Evolutionary conservation across 1,140 invertebrate genomes (phyloP).

Genomic region (Heliconius melpomene): DNA sequence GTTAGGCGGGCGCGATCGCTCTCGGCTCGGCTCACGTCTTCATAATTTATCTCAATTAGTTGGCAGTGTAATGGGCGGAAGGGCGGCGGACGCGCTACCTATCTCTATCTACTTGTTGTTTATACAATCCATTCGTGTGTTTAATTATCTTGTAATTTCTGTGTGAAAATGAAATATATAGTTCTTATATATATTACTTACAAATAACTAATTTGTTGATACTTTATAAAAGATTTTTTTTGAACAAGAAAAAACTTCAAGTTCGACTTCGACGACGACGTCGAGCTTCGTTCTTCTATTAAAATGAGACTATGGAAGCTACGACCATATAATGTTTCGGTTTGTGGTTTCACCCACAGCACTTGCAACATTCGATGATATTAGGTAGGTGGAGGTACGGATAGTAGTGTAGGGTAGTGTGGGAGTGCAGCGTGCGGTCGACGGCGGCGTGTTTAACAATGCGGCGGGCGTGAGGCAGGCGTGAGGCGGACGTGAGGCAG

Average conservation of each 20-base stretch:
- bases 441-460: slow-evolving; percentile 63
- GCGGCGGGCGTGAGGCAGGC: slow-evolving; percentile 51
- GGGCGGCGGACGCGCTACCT: slow-evolving; percentile 46
- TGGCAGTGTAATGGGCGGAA: slow-evolving; percentile 71
- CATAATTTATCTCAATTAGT: slow-evolving; percentile 79
- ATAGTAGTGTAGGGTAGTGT: slow-evolving; percentile 30
- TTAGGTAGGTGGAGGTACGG: slow-evolving; percentile 26
- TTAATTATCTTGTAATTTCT: slow-evolving; percentile 7
- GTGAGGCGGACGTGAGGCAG: slow-evolving; percentile 41
- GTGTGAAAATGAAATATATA: slow-evolving; percentile 12
- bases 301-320: background rate
- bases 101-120: slow-evolving; percentile 21
- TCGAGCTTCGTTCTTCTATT: too few species aligned
- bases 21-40: slow-evolving; percentile 67
- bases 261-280: too few species aligned
- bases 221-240: background rate
- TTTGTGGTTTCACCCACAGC: slow-evolving; percentile 37
- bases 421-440: slow-evolving; percentile 45
- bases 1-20: slow-evolving; percentile 64
- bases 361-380: slow-evolving; percentile 37
- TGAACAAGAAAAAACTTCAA: background rate
- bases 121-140: background rate
- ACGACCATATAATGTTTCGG: slow-evolving; percentile 27
- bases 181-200: background rate
- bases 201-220: too few species aligned